A percentile compares a stretch with the other conserved stretches of the same genome.
phyloP scores from a whole-genome alignment of 2,888 invertebrate genomes.

The Pelosia muscerda region DNA sequence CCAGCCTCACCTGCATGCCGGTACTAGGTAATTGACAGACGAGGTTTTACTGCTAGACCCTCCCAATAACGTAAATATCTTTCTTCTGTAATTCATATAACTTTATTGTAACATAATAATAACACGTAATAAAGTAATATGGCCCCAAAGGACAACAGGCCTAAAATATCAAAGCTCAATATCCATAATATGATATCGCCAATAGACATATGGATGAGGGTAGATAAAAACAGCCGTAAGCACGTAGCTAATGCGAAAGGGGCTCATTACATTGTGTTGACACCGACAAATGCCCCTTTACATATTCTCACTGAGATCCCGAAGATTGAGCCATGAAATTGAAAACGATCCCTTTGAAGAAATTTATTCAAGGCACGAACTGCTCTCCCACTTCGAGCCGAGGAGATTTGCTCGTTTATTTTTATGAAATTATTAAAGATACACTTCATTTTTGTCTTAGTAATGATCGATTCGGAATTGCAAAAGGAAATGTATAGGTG shows the following conservation, averaged over 20 bases:
- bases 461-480: conserved; percentile 46
- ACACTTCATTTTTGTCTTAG: conserved; percentile 74
- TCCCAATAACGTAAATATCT: too few species aligned
- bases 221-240: conserved; percentile 66
- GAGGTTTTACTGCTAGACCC: too few species aligned
- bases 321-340: conserved; percentile 87
- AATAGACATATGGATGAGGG: conserved; percentile 52
- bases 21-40: too few species aligned
- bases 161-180: conserved; percentile 43
- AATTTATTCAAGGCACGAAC: conserved; percentile 86
- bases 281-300: conserved; percentile 86
- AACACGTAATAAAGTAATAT: conserved; percentile 1
- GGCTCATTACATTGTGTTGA: conserved; percentile 85
- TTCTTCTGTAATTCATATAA: neutral
- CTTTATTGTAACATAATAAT: too few species aligned
- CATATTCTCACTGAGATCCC: conserved; percentile 85
- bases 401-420: conserved; percentile 86
- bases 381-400: conserved; percentile 80
- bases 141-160: neutral
- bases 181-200: conserved; percentile 50
- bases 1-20: too few species aligned
- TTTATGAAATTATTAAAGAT: conserved; percentile 85
- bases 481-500: conserved; percentile 19
- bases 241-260: conserved; percentile 78
- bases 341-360: conserved; percentile 86